Conservation (phyloP, 64 coral and sea anemone genomes). For the Dendronephthya gigantea region DNA sequence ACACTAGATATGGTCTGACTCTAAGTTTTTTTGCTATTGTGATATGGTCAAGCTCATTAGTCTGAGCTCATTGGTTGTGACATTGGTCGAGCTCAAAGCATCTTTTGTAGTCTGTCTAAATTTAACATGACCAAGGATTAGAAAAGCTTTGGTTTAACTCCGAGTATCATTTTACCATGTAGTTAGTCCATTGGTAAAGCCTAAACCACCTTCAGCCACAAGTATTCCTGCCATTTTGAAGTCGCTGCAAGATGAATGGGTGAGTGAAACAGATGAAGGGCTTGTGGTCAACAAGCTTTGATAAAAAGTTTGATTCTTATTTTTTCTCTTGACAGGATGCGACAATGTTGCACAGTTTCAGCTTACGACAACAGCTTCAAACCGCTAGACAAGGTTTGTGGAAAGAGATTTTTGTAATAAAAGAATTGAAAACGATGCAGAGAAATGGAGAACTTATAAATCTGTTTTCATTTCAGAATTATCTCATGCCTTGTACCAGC, state of each 20-base stretch:
- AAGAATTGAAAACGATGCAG: too few relatives aligned
- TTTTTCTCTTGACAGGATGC: constrained; percentile 59
- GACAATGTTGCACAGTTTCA: constrained; percentile 91
- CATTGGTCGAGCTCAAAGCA: too few relatives aligned
- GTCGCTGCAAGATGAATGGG: constrained; percentile 97
- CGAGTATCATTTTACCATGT: neutral
- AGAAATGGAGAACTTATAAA: too few relatives aligned
- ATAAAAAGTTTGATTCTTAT: neutral
- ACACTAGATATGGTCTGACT: neutral
- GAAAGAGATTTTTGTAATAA: neutral
- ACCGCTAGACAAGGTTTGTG: constrained; percentile 84
- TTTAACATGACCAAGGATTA: neutral
- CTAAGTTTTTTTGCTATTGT: too few relatives aligned
- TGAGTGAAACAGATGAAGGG: constrained; percentile 18
- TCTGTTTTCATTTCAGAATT: constrained; percentile 49
- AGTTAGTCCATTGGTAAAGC: constrained; percentile 77
- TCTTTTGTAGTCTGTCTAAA: neutral
- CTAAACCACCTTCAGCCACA: constrained; percentile 85
- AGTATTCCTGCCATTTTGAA: constrained; percentile 99
- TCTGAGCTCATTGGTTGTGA: too few relatives aligned
- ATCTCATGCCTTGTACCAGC: constrained; percentile 92
- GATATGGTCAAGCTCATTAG: too few relatives aligned
- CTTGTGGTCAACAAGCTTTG: neutral
- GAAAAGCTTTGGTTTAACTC: neutral
- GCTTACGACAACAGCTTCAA: constrained; percentile 85